Percentiles rank a stretch among this genome's conserved stretches.
Evolutionary conservation across 1,140 invertebrate species (phyloP).

Genomic region (Drosophila persimilis): DNA sequence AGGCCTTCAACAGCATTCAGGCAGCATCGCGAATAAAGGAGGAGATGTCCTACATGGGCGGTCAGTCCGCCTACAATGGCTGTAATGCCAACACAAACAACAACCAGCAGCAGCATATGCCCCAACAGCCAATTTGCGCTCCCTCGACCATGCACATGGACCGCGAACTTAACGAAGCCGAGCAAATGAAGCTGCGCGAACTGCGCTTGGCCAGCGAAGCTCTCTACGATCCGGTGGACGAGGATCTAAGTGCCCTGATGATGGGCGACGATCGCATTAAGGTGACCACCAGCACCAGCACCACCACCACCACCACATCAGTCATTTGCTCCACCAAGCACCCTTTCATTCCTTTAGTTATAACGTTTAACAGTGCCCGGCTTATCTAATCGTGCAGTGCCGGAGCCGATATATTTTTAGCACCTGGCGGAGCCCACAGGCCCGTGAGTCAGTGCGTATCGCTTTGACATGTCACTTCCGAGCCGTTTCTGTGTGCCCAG

Average conservation of each 20-base stretch:
- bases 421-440: conserved; percentile 44
- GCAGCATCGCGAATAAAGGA: conserved; percentile 77
- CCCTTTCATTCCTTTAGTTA: conserved; percentile 31
- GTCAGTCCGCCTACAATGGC: conserved; percentile 15
- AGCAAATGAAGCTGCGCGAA: conserved; percentile 92
- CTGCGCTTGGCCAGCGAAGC: conserved; percentile 93
- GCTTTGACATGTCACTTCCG: conserved; percentile 14
- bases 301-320: not conserved
- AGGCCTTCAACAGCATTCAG: conserved; percentile 79
- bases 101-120: conserved; percentile 43
- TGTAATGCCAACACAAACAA: conserved; percentile 16
- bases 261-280: conserved; percentile 86
- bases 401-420: conserved; percentile 52
- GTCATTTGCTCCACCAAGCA: no score
- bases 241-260: conserved; percentile 89
- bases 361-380: conserved; percentile 31
- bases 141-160: conserved; percentile 83
- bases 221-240: conserved; percentile 90
- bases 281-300: conserved; percentile 73
- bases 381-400: conserved; percentile 66
- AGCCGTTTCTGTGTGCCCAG: conserved; percentile 65
- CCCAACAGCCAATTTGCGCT: conserved; percentile 63
- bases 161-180: conserved; percentile 91
- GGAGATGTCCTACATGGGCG: conserved; percentile 51
- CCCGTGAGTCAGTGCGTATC: conserved; percentile 56